Evolutionary conservation across 2,113 vertebrate species (phyloP), one percentile per base, ranked within the genome.

Genomic region (Cygnus atratus): DNA sequence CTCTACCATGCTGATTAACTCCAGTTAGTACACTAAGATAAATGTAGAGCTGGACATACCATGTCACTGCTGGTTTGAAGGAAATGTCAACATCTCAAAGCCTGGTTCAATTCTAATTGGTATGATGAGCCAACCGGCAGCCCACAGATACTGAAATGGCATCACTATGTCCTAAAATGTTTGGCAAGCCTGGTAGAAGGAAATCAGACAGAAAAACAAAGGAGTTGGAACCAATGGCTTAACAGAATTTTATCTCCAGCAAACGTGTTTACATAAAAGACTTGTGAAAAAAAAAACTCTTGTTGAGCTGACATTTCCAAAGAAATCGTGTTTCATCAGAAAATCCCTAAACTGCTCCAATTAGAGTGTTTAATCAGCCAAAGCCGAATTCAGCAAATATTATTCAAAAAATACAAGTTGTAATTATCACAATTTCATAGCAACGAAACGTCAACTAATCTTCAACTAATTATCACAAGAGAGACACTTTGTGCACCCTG

Each of bases 381-480:
- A 92, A 90, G 54, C 29, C 81, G 44, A 86, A 84, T 78, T 84
- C 90, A 88, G 65, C 37, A 92, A 93, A 70, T 43, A n/a, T 59
- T 82, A 57, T 57, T 84, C 41, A 88, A 76, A 76, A 85, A 92
- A 82, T 29, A 88, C 29, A 68, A 68, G 43, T 90, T 57, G 48
- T 28, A 93, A 92, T 92, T 75, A 78, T 87, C 86, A 88, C 44
- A 62, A 79, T 79, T 88, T 66, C 62, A 84, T 29, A 70, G 71
- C 29, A 82, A 83, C 93, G 83, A 90, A 91, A 82, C 1, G 0
- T 90, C 92, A 94, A 90, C 61, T 19, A n/a, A 66, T 75, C 83
- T 88, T 93, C 83, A 82, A 87, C 39, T 92, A 86, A 90, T 85
- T 93, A 90, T 92, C 79, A 93, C 72, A 95, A 85, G 73, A 80